phyloP scores from a whole-genome alignment of 2,113 vertebrate species.

The Muscicapa adusta region DNA sequence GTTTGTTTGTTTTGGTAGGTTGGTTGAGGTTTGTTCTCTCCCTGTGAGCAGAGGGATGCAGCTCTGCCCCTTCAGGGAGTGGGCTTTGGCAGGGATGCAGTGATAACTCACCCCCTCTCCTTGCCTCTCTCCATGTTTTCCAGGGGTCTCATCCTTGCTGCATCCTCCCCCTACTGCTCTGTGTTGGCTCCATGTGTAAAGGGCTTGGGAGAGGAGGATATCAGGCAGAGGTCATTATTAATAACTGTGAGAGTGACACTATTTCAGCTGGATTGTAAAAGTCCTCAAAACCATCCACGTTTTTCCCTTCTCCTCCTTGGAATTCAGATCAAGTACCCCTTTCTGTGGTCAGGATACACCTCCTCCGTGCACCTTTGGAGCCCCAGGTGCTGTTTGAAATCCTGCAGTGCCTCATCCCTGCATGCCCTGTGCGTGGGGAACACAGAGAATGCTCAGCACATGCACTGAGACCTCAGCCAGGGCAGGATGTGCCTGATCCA shows the following conservation, averaged over 20 bases:
- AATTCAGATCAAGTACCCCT: not conserved
- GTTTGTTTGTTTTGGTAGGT: not conserved
- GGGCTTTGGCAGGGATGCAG: not conserved
- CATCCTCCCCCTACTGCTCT: not conserved
- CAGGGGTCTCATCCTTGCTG: not conserved
- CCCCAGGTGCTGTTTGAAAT: not conserved
- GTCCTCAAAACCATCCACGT: not conserved
- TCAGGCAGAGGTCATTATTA: not conserved
- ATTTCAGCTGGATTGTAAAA: not conserved
- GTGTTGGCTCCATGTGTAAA: not conserved
- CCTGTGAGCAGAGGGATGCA: fast-evolving
- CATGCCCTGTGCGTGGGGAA: fast-evolving
- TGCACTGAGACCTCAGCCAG: not conserved
- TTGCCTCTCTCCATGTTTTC: not conserved
- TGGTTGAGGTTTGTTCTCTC: not conserved
- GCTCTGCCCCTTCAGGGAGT: not conserved
- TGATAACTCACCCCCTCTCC: not conserved
- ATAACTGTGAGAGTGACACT: not conserved
- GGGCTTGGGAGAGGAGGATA: not conserved
- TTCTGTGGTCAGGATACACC: not conserved
- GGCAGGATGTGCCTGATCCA: fast-evolving
- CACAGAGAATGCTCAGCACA: too few species aligned
- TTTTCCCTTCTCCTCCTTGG: not conserved
- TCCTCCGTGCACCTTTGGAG: not conserved
- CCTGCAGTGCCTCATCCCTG: fast-evolving